Percentiles rank a stretch among this genome's conserved stretches.
Conservation (phyloP, 2,113 vertebrate species). For the Apistogramma diplotaenia region DNA sequence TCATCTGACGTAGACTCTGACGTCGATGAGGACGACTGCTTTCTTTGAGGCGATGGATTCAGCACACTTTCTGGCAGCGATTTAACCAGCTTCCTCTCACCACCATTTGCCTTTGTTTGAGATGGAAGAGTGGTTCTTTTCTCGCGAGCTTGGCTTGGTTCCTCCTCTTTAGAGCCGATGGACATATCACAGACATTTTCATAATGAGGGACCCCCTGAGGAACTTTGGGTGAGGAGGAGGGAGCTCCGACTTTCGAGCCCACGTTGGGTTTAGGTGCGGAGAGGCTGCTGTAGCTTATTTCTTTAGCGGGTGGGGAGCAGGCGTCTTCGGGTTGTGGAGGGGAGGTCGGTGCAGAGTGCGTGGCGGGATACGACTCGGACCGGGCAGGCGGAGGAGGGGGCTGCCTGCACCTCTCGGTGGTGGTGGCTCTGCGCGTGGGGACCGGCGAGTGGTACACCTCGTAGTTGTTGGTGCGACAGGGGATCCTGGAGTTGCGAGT, state of each 20-base stretch:
- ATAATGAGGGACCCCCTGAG: conserved; percentile 74
- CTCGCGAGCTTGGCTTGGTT: conserved; percentile 47
- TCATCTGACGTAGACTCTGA: conserved; percentile 70
- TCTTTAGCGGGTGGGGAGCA: conserved; percentile 64
- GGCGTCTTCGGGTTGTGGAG: conserved; percentile 71
- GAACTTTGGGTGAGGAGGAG: conserved; percentile 44
- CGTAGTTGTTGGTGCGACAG: conserved; percentile 87
- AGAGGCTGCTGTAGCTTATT: conserved; percentile 68
- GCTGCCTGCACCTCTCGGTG: conserved; percentile 72
- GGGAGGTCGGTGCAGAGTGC: conserved; percentile 78
- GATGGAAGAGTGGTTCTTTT: conserved; percentile 68
- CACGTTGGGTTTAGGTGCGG: conserved; percentile 65
- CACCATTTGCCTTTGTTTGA: conserved; percentile 45
- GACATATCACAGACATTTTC: conserved; percentile 73
- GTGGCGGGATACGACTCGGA: conserved; percentile 75
- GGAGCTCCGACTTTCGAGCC: conserved; percentile 54
- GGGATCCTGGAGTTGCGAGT: conserved; percentile 89
- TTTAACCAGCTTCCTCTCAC: conserved; percentile 68
- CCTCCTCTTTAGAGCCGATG: conserved; percentile 20
- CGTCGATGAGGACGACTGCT: conserved; percentile 63
- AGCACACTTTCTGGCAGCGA: conserved; percentile 64
- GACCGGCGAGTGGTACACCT: conserved; percentile 85
- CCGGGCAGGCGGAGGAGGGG: conserved; percentile 68
- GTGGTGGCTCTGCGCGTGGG: conserved; percentile 79
- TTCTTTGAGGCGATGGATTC: conserved; percentile 33